Evolutionary conservation across 35 echinoderm and acorn worm genomes (phyloP), one percentile per base, ranked within the genome.

Genomic region (Patiria miniata): DNA sequence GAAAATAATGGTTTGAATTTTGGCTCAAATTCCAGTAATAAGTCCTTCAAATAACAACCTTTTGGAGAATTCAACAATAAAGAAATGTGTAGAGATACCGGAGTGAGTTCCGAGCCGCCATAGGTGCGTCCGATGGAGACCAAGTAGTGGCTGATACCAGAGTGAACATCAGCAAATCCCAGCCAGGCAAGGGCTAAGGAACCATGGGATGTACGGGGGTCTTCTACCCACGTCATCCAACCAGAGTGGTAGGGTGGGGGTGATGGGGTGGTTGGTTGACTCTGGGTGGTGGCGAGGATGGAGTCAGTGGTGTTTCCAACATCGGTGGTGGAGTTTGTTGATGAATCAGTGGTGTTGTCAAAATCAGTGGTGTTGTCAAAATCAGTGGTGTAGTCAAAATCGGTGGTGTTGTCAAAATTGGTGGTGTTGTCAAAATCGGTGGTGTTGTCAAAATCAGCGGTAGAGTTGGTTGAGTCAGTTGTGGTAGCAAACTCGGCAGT

Each of bases 121-220:
- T 51, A 80, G 40, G 65, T 73, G 23, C 65, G 65, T 85, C 86
- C 86, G 0, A 88, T 32, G 15, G 86, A 54, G n/a, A 81, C 21
- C 30, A 29, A 37, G 52, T 88, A 88, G 26, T 88, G 78, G 37
- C 76, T 88, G 3, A 88, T 60, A 15, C 77, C 86, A 0, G 86
- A 88, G 55, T 88, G 86, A 1, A 81, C 12, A 53, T 88, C 86
- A 34, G 78, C 36, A 53, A 88, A 88, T 0, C 86, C 86, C n/a
- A 88, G 33, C 86, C 86, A 88, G 23, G 86, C 86, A 17, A 88
- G 51, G 51, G 47, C 78, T 10, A 88, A n/a, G 15, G 40, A 36
- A 18, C 53, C 53, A 61, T 0, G 33, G 37, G 44, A 33, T 5
- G 44, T 39, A 2, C 34, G 3, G 2, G 29, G 0, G 18, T 85